A percentile compares a stretch with the other conserved stretches of the same genome.
Conservation (phyloP, 1,140 invertebrate species). For the Drosophila leontia region DNA sequence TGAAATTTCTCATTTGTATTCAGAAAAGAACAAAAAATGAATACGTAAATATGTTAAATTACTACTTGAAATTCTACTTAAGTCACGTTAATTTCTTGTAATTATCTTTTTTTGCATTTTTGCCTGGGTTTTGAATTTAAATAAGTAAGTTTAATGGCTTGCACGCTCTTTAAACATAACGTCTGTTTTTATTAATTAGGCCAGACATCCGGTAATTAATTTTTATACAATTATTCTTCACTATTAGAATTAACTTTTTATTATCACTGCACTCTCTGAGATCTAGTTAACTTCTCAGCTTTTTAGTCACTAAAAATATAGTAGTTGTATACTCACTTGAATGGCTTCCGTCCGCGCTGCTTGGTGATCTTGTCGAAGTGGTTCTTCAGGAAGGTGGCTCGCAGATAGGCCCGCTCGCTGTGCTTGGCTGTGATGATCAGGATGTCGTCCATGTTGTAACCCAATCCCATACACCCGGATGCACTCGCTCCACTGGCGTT, state of each 20-base stretch:
- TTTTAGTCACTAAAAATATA: not conserved
- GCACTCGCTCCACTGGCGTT: slow-evolving; percentile 69
- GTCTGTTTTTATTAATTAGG: not conserved
- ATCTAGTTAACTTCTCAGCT: not conserved
- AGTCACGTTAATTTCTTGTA: not conserved
- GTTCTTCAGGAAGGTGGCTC: slow-evolving; percentile 92
- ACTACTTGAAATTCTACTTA: not conserved
- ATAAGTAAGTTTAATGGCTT: not conserved
- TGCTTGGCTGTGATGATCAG: slow-evolving; percentile 91
- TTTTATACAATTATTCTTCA: not conserved
- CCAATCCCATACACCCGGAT: slow-evolving; percentile 58
- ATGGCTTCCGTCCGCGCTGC: slow-evolving; percentile 90
- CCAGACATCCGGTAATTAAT: slow-evolving; percentile 8
- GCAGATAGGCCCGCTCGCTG: slow-evolving; percentile 90
- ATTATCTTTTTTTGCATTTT: slow-evolving; percentile 4
- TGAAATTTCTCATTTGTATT: slow-evolving; percentile 3
- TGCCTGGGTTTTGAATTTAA: not conserved
- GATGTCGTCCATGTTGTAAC: slow-evolving; percentile 91
- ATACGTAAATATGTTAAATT: not conserved
- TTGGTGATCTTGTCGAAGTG: slow-evolving; percentile 93
- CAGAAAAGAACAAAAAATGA: not conserved
- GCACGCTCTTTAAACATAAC: not conserved
- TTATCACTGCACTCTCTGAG: not conserved
- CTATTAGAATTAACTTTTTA: not conserved
- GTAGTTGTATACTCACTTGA: slow-evolving; percentile 86